Evolutionary conservation across 1,140 invertebrate species (phyloP).

Genomic region (Dryas iulia): DNA sequence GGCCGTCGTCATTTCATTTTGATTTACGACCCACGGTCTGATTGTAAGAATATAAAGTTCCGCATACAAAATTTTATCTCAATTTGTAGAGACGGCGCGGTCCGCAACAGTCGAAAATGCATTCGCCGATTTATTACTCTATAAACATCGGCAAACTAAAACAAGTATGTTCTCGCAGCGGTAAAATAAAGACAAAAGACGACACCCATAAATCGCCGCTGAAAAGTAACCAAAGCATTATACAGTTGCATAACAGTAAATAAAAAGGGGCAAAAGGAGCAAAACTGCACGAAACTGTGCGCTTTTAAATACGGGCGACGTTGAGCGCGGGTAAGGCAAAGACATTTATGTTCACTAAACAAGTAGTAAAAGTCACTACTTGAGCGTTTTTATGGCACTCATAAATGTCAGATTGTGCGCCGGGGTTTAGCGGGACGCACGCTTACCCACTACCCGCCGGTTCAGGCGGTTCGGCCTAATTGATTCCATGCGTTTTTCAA

Average conservation of each 20-base stretch:
- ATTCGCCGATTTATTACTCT: slow-evolving; percentile 35
- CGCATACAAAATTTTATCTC: slow-evolving; percentile 19
- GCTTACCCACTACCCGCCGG: slow-evolving; percentile 35
- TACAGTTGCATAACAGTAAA: slow-evolving; percentile 79
- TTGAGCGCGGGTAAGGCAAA: slow-evolving; percentile 75
- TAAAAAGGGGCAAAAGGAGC: slow-evolving; percentile 72
- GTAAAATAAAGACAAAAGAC: slow-evolving; percentile 75
- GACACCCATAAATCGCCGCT: slow-evolving; percentile 69
- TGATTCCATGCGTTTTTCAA: slow-evolving; percentile 65
- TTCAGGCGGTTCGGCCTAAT: slow-evolving; percentile 50
- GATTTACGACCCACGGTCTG: slow-evolving; percentile 21
- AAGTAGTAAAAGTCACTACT: slow-evolving; percentile 82
- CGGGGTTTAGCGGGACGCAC: slow-evolving; percentile 60
- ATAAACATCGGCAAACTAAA: slow-evolving; percentile 54
- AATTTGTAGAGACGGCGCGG: slow-evolving; percentile 22
- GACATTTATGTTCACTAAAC: slow-evolving; percentile 82
- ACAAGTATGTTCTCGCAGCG: slow-evolving; percentile 62
- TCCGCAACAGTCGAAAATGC: slow-evolving; percentile 22
- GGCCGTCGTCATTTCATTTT: slow-evolving; percentile 23
- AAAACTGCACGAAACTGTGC: slow-evolving; percentile 75
- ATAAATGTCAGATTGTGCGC: slow-evolving; percentile 81
- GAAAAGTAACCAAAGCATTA: slow-evolving; percentile 77
- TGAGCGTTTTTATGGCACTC: slow-evolving; percentile 81
- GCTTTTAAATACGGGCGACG: slow-evolving; percentile 79
- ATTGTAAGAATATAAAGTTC: slow-evolving; percentile 1